Base-by-base conservation (phyloP, 2,888 invertebrate species). In the Cataglyphis rosenhaueri region DNA sequence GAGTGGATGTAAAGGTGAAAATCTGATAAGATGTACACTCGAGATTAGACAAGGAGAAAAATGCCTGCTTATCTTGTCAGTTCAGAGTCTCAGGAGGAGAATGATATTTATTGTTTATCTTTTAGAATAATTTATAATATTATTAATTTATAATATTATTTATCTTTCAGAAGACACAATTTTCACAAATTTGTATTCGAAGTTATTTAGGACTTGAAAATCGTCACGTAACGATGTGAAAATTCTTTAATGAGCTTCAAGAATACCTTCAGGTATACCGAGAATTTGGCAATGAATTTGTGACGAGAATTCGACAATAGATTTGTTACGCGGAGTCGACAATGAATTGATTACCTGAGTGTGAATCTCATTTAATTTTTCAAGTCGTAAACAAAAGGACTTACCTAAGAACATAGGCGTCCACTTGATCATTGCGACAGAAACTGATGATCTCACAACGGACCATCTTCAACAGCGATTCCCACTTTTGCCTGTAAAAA, bases 381-480 rank as follows among this genome's bases (percentile, higher is more conserved):
- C 4, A 8, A 9, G 15, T 1, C 48, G 3, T 6, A 68, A 70
- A 29, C 21, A 3, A 29, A 29, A 66, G 29, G 52, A 85, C 83
- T 96, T 95, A 99, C 99, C 99, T 99, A 83, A 99, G 96, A 38
- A 99, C 98, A 94, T 99, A 99, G 62, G 99, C 98, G 95, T 99
- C 99, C 92, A 99, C 97, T 94, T 97, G 96, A 89, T 98, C 97
- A 95, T 98, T 98, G 94, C 97, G 97, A 82, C 97, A 97, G 94
- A 97, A 97, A 95, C 99, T 99, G 94, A 99, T 98, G 88, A 99
- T 99, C 95, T 99, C 99, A 95, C 99, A 99, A 91, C 98, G 97
- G 38, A 99, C 99, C 87, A 97, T 97, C 95, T 98, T 97, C 95
- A 99, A 95, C 82, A 99, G 96, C 73, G 96, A 96, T 94, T 99